phyloP scores from a whole-genome alignment of 2,113 vertebrate genomes.

The Ptilorrhoa leucosticta region DNA sequence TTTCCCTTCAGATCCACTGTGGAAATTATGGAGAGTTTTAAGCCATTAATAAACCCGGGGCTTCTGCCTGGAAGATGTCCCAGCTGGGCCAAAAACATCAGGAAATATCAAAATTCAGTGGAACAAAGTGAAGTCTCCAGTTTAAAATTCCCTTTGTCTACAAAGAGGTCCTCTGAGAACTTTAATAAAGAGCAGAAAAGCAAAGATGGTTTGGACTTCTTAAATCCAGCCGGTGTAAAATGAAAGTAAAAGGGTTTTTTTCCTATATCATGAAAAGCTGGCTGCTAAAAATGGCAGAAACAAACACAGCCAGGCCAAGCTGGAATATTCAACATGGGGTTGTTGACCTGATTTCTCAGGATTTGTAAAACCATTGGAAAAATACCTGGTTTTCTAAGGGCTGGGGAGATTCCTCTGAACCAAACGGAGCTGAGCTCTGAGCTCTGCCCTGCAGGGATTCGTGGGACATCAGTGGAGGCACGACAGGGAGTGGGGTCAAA shows the following conservation, averaged over 20 bases:
- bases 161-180: background rate
- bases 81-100: background rate
- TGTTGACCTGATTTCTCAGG: background rate
- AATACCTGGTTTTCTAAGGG: background rate
- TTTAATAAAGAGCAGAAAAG: background rate
- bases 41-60: background rate
- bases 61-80: background rate
- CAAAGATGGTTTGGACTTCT: background rate
- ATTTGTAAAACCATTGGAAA: background rate
- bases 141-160: conserved; percentile 30
- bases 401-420: background rate
- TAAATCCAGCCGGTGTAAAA: background rate
- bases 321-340: background rate
- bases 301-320: background rate
- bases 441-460: background rate
- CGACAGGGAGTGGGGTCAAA: background rate
- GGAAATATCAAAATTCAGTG: background rate
- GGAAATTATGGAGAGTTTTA: background rate
- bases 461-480: background rate
- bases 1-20: background rate
- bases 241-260: background rate
- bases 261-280: background rate
- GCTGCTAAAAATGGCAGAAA: background rate
- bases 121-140: background rate
- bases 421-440: background rate